Conservation (phyloP, 2,113 vertebrate species). For the Mirounga angustirostris region DNA sequence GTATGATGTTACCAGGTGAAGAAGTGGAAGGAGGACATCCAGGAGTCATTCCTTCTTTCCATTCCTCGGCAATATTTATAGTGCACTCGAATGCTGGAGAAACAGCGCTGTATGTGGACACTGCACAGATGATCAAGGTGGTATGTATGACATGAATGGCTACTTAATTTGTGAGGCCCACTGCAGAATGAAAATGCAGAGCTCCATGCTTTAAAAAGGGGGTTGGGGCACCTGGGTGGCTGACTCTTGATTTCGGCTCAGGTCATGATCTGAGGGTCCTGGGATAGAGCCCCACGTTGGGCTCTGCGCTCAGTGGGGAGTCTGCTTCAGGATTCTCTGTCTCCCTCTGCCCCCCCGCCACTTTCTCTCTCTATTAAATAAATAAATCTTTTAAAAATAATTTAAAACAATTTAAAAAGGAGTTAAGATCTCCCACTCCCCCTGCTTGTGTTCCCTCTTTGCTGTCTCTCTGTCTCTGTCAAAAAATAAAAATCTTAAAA, state of each 20-base stretch:
- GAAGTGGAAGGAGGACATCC: neutral
- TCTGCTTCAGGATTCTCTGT: neutral
- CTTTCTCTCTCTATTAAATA: too few relatives aligned
- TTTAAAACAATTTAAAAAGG: too few relatives aligned
- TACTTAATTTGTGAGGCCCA: neutral
- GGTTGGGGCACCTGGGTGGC: neutral
- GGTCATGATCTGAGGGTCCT: neutral
- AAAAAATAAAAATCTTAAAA: too few relatives aligned
- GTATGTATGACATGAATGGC: accelerated
- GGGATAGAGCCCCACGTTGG: neutral
- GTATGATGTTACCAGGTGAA: neutral
- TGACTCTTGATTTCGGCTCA: neutral
- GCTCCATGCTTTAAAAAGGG: neutral
- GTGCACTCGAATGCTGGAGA: neutral
- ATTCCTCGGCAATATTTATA: neutral
- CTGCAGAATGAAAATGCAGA: neutral
- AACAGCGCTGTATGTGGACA: accelerated
- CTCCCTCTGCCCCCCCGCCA: too few relatives aligned
- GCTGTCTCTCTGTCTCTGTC: too few relatives aligned
- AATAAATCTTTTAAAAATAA: too few relatives aligned
- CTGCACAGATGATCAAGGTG: neutral
- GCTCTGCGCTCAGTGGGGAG: neutral
- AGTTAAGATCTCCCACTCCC: too few relatives aligned
- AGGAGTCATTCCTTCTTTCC: neutral
- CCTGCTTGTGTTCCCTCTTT: too few relatives aligned